These are phyloP conservation scores for Echiichthys vipera DNA, from an alignment of 2,797 vertebrate species.

Conservation along the genomic window DNA sequence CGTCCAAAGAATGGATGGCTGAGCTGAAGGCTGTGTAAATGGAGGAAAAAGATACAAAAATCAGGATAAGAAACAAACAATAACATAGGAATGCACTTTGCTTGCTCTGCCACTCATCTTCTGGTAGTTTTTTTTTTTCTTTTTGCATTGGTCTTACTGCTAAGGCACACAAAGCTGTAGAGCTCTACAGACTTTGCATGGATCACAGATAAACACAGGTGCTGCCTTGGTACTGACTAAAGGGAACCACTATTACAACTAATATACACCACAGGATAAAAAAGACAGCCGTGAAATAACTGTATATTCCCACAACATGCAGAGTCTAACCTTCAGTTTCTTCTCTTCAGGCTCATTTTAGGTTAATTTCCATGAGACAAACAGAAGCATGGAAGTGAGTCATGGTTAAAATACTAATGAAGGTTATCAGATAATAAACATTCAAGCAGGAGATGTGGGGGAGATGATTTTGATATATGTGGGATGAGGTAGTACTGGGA, in stretches of 20 bases:
- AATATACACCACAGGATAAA: neutral
- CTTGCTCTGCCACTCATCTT: neutral
- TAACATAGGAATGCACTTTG: neutral
- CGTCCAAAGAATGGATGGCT: conserved; percentile 94
- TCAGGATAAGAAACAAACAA: neutral
- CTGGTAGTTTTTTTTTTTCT: neutral
- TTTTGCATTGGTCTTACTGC: neutral
- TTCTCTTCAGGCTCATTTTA: too few species aligned
- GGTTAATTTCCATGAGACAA: neutral
- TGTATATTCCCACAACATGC: neutral
- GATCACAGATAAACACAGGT: conserved; percentile 16
- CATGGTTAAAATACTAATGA: too few species aligned
- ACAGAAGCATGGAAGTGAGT: neutral
- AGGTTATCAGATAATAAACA: neutral
- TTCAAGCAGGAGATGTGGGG: neutral
- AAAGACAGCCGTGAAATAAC: neutral
- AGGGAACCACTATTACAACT: neutral
- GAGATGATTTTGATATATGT: neutral
- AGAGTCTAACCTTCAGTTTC: too few species aligned
- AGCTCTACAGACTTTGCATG: conserved; percentile 1
- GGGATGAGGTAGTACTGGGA: too few species aligned
- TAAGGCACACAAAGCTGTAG: conserved; percentile 8
- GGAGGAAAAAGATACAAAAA: neutral
- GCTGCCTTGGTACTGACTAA: neutral
- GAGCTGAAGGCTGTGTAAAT: conserved; percentile 90